Base-by-base conservation (phyloP, 2,113 vertebrate species). In the Camelus dromedarius region DNA sequence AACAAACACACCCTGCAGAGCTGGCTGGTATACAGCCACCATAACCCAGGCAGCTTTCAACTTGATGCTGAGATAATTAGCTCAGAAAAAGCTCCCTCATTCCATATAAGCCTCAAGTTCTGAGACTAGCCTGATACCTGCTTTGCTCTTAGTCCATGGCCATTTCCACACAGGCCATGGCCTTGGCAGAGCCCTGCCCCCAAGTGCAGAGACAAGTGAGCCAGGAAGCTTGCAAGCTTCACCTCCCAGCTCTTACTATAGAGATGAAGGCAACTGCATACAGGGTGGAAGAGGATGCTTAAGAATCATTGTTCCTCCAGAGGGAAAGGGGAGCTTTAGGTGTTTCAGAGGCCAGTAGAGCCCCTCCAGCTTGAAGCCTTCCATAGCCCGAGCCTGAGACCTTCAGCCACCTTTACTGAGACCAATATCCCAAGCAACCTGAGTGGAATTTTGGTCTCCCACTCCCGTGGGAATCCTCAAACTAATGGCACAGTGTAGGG, bases 191-290 rank as follows among this genome's bases (percentile, higher is more conserved):
- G 38, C 69, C 11, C 3, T 69, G 62, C 46, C 69, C 52, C 10
- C 12, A 93, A 93, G 15, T 94, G n/a, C 66, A 79, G 12, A 20
- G 48, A 73, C 62, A 92, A 62, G 76, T 60, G 60, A 96, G 26
- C 67, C 66, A 84, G 35, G 76, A 93, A 89, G 82, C 48, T 89
- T 76, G 90, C 67, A 91, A 85, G 62, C 38, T 67, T 94, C 38
- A 85, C 60, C 32, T 64, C 62, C 32, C 5, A 14, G 42, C 42
- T 90, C 76, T 76, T 82, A 73, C 30, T 14, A 0, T 58, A 75
- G 12, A 54, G 22, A 54, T 56, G 46, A 83, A 90, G 64, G 38
- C 67, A 94, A 93, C 67, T 54, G 15, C 26, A 38, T 3, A 32
- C 30, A 50, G n/a, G 28, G 18, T 52, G 54, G 67, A 26, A 58